Base-by-base conservation (phyloP, 2,797 vertebrate genomes). In the Spheniscus humboldti region DNA sequence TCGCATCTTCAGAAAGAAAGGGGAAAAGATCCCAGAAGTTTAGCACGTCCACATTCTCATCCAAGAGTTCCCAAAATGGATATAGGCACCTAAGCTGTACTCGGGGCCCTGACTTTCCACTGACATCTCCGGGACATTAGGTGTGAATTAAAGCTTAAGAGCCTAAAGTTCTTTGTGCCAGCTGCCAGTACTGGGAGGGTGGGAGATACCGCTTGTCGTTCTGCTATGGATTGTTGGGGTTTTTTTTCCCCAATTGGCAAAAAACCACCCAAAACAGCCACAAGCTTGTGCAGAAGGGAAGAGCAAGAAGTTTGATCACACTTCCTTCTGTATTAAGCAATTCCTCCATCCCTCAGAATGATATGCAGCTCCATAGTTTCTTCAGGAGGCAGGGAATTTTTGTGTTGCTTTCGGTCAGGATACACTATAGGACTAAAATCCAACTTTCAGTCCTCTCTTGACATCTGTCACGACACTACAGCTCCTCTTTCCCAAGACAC, bases 231-330 rank as follows among this genome's bases (percentile, higher is more conserved):
- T 33, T 47, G 9, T 13, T 83, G 35, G 48, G 13, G 0, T 1
- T 7, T 19, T 20, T n/a, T n/a, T 60, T 19, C 4, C 30, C 31
- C 30, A 25, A 0, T 0, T 64, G n/a, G 8, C 28, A 11, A 52
- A 45, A 75, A 37, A 1, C 1, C 57, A 67, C 15, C 22, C 41
- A 27, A 79, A 79, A 1, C 33, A 73, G 14, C 23, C 81, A 48
- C 12, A 50, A 10, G 60, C 30, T 64, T 55, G 30, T 43, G 27
- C 41, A 64, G 67, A 68, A 30, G 6, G 17, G 33, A 84, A 90
- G 8, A 84, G 7, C 30, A 64, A 75, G 13, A 84, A n/a, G 24
- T 43, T 5, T 72, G 18, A 31, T 47, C 9, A 11, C 14, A 15
- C 25, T 64, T 73, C 16, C 30, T 87, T 53, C 23, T 48, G 9